Base-by-base conservation (phyloP, 2,888 invertebrate species). In the Octodonta nipae region DNA sequence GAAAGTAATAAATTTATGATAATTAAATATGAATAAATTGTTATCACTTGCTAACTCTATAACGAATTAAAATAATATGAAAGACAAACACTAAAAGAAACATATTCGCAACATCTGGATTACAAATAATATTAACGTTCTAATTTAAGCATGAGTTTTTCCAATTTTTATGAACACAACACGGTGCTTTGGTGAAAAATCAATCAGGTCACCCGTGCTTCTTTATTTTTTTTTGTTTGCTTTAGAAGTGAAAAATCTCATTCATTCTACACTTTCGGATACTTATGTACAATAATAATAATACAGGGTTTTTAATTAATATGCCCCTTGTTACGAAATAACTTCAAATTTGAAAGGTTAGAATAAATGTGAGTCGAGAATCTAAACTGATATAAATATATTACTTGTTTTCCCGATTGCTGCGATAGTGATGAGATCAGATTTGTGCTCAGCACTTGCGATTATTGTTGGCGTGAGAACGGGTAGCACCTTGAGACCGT, bases 391-490 rank as follows among this genome's bases (percentile, higher is more conserved):
- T n/a, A n/a, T n/a, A n/a, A n/a, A n/a, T n/a, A n/a, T 12, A 33
- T 28, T 28, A 8, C 3, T 16, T 20, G 7, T 10, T n/a, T 6
- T 30, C 27, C 31, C 36, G 37, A 42, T 44, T 43, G 43, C 44
- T 42, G 3, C 47, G 40, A 20, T 15, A 12, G 8, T 26, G 35
- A 42, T 56, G 57, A 58, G 58, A 58, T 57, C 56, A 50, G 10
- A 22, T 40, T 41, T 49, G 47, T 47, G 52, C 49, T 58, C 57
- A 66, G 60, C 66, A 66, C 60, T 66, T 66, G 56, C 67, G 65
- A 53, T 67, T 66, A 52, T 67, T 67, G 54, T 65, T 67, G 41
- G 63, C 65, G 52, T 59, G 57, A 35, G 65, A 65, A 49, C 65
- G 61, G 35, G 49, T 56, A 36, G 58, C 55, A 45, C 63, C 63